Evolutionary conservation across 2,888 invertebrate genomes (phyloP).

Genomic region (Diadromus collaris): DNA sequence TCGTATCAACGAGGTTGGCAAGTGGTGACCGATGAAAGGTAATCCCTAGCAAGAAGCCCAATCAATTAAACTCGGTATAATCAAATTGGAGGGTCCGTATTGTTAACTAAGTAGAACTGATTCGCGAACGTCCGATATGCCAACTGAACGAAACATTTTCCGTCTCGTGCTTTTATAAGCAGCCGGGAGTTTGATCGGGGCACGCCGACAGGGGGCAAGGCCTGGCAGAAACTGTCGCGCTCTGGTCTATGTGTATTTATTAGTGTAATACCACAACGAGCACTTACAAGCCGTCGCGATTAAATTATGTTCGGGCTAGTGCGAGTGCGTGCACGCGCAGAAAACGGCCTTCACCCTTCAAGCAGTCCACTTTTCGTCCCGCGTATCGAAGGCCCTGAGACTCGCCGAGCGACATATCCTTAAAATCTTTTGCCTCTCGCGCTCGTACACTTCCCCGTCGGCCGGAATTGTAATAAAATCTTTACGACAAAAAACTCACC

Average conservation of each 20-base stretch:
- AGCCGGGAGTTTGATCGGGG: constrained; percentile 59
- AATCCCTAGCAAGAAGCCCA: background rate
- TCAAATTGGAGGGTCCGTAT: background rate
- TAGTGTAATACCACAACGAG: constrained; percentile 35
- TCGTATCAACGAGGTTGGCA: background rate
- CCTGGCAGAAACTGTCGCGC: constrained; percentile 44
- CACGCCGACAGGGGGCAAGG: constrained; percentile 47
- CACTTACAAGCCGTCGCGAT: constrained; percentile 48
- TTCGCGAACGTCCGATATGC: constrained; percentile 55
- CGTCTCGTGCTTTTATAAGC: constrained; percentile 74
- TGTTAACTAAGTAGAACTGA: constrained; percentile 28
- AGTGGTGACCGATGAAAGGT: background rate
- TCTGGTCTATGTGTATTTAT: constrained; percentile 42
- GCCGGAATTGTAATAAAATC: background rate
- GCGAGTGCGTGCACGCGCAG: constrained; percentile 47
- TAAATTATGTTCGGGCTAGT: constrained; percentile 49
- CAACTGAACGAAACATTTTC: constrained; percentile 73
- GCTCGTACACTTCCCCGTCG: background rate
- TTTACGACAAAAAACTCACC: background rate
- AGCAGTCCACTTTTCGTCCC: constrained; percentile 36
- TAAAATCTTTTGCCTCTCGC: constrained; percentile 4
- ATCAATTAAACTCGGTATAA: background rate
- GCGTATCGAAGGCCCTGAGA: constrained; percentile 47
- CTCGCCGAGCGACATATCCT: constrained; percentile 36
- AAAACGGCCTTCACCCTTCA: constrained; percentile 59